Evolutionary conservation across 1,140 invertebrate species (phyloP).

Genomic region (Agraylea sexmaculata): DNA sequence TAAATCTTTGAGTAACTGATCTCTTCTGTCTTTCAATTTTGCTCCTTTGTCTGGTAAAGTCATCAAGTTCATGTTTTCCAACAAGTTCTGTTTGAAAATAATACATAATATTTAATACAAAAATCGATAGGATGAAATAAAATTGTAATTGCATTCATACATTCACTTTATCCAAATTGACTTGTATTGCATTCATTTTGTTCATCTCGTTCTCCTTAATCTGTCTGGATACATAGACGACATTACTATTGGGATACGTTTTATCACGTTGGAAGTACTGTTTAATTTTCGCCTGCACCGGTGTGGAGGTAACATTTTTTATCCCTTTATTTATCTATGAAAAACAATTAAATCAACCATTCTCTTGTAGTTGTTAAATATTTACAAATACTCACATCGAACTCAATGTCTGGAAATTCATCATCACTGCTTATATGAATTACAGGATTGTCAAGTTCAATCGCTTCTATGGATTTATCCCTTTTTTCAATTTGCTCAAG

Average conservation of each 20-base stretch:
- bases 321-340: no score
- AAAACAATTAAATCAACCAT: no score
- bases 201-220: conserved; percentile 30
- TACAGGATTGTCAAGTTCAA: no score
- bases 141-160: conserved; percentile 21
- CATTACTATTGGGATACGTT: conserved; percentile 28
- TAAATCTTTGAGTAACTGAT: conserved; percentile 29
- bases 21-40: conserved; percentile 32
- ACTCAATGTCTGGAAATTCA: no score
- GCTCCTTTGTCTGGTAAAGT: conserved; percentile 42
- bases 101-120: conserved; percentile 2
- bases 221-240: conserved; percentile 33
- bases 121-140: neutral
- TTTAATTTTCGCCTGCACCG: conserved; percentile 12
- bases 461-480: no score
- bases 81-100: conserved; percentile 29
- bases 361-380: no score
- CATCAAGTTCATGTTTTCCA: conserved; percentile 36
- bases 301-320: no score
- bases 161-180: conserved; percentile 30
- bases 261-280: conserved; percentile 9
- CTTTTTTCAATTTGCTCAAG: no score
- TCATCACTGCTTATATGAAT: no score
- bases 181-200: conserved; percentile 28
- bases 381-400: no score